Conservation (phyloP, 2,113 vertebrate species). For the Tamias sibiricus region DNA sequence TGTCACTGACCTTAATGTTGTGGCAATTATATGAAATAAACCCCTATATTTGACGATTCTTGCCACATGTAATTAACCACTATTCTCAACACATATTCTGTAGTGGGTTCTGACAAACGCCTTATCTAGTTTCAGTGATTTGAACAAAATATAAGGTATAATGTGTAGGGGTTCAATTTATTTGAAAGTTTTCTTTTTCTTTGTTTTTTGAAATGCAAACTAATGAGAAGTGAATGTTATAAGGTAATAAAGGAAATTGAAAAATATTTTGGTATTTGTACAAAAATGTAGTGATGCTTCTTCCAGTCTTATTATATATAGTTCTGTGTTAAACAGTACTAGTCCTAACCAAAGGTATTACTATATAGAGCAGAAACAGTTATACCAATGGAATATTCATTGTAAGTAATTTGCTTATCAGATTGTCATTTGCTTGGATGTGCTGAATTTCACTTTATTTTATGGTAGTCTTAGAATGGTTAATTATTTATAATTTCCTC, state of each 20-base stretch:
- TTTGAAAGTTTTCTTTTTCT: neutral
- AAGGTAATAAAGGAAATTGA: neutral
- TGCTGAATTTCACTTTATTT: conserved; percentile 72
- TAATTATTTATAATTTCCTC: conserved; percentile 75
- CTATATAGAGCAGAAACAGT: neutral
- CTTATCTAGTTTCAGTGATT: neutral
- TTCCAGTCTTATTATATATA: neutral
- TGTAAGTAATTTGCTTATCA: conserved; percentile 59
- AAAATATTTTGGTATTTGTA: neutral
- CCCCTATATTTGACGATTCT: neutral
- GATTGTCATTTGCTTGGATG: conserved; percentile 36
- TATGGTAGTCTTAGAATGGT: conserved; percentile 26
- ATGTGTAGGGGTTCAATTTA: neutral
- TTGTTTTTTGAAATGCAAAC: neutral
- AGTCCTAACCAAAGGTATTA: neutral
- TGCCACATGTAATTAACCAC: neutral
- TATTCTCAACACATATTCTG: neutral
- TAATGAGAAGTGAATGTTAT: neutral
- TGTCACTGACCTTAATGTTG: neutral
- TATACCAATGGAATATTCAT: neutral
- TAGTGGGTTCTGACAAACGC: neutral
- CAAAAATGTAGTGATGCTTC: neutral
- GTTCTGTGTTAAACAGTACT: neutral
- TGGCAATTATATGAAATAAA: neutral
- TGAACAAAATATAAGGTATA: neutral